Conservation (phyloP, 2,888 invertebrate genomes). For the Eugnorisma glareosa region DNA sequence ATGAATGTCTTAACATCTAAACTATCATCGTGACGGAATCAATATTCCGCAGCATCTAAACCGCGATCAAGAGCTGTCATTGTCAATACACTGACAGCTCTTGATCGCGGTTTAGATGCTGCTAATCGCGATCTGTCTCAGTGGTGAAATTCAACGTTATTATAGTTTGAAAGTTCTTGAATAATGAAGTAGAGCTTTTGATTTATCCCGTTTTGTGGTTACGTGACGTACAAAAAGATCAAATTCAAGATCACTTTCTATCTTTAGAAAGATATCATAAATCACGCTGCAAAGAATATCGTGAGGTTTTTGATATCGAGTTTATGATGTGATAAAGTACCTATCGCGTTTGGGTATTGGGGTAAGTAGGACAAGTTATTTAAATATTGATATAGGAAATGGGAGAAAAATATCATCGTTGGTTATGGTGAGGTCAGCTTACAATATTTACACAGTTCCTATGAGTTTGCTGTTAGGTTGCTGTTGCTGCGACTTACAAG, state of each 20-base stretch:
- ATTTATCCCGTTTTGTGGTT: background rate
- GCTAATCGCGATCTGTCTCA: background rate
- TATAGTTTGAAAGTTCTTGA: background rate
- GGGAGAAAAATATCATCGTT: background rate
- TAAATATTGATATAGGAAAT: conserved; percentile 6
- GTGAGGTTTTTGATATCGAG: conserved; percentile 23
- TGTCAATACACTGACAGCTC: background rate
- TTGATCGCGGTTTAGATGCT: background rate
- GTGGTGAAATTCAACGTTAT: background rate
- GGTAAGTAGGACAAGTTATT: conserved; percentile 29
- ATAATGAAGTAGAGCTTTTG: conserved; percentile 32
- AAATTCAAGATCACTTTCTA: conserved; percentile 34
- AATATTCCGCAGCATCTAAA: no score
- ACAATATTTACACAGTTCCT: background rate
- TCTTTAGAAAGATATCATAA: conserved; percentile 34
- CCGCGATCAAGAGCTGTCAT: background rate
- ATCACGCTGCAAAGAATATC: conserved; percentile 43
- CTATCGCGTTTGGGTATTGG: conserved; percentile 15
- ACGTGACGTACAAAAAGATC: conserved; percentile 27
- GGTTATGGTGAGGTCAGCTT: background rate
- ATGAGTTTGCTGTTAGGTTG: background rate
- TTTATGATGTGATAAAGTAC: conserved; percentile 43
- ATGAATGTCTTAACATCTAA: no score
- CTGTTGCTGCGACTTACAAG: background rate
- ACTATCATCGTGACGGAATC: no score